Percentiles rank a stretch among this genome's conserved stretches.
Evolutionary conservation across 2,797 vertebrate species (phyloP).

Genomic region (Crax fasciolata): DNA sequence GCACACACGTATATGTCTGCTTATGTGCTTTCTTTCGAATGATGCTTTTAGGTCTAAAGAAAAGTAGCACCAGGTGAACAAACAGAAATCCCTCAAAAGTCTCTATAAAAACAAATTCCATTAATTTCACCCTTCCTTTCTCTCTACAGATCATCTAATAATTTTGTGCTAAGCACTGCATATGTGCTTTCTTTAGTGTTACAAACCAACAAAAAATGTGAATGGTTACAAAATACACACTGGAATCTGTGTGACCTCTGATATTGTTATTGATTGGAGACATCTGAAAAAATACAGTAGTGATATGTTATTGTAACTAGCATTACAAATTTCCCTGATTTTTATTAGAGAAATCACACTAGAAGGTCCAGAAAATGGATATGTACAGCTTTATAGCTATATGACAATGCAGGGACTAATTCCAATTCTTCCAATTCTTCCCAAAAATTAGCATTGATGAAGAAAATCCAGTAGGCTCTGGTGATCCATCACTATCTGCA

Average conservation of each 20-base stretch:
- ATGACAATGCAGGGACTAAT: neutral
- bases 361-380: neutral
- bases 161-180: neutral
- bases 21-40: neutral
- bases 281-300: constrained; percentile 44
- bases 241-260: neutral
- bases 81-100: neutral
- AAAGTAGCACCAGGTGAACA: neutral
- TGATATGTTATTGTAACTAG: neutral
- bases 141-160: neutral
- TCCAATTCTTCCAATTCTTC: neutral
- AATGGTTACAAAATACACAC: neutral
- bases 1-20: fast-evolving
- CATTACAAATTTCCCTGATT: neutral
- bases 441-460: neutral
- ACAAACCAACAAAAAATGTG: neutral
- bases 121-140: constrained; percentile 13
- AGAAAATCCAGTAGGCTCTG: neutral
- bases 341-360: neutral
- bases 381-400: neutral
- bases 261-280: constrained; percentile 16
- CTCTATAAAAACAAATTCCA: neutral
- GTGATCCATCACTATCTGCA: neutral
- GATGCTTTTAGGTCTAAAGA: neutral
- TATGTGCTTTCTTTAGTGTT: neutral